Conservation (phyloP, 2,888 invertebrate species). For the Pediacus dermestoides region DNA sequence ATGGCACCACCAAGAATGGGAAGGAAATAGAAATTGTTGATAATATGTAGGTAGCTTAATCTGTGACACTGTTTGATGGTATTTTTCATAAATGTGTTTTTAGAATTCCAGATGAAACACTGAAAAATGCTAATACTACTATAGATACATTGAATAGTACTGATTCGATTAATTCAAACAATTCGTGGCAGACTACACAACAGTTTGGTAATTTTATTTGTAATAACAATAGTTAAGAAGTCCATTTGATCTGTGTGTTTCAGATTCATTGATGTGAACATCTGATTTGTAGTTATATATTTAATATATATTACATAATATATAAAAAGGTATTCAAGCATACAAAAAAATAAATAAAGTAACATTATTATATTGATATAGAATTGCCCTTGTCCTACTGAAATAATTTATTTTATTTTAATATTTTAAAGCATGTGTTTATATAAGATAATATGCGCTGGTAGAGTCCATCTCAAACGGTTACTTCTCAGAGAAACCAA, state of each 20-base stretch:
- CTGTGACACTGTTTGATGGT: slow-evolving; percentile 3
- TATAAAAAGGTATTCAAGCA: slow-evolving; percentile 22
- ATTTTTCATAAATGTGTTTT: slow-evolving; percentile 26
- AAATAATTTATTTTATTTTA: slow-evolving; percentile 9
- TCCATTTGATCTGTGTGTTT: slow-evolving; percentile 35
- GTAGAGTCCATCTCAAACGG: no score
- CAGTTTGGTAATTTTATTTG: slow-evolving; percentile 43
- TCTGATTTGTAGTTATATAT: slow-evolving; percentile 33
- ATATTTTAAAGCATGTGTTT: no score
- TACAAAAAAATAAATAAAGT: slow-evolving; percentile 7
- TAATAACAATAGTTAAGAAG: slow-evolving; percentile 40
- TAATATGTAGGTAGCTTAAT: slow-evolving; percentile 45
- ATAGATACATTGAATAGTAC: slow-evolving; percentile 45
- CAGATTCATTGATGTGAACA: slow-evolving; percentile 50
- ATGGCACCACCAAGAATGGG: slow-evolving; percentile 41
- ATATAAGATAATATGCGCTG: no score
- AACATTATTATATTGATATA: slow-evolving; percentile 19
- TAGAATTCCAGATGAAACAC: slow-evolving; percentile 47
- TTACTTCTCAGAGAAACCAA: no score
- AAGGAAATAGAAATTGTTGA: slow-evolving; percentile 47
- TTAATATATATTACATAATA: slow-evolving; percentile 23
- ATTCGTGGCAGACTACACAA: slow-evolving; percentile 48
- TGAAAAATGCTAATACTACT: slow-evolving; percentile 49
- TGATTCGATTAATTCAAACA: slow-evolving; percentile 50
- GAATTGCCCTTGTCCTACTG: slow-evolving; percentile 36